Percentiles rank a stretch among this genome's conserved stretches.
Evolutionary conservation across 2,113 vertebrate species (phyloP).

Genomic region (Seriola dumerili): DNA sequence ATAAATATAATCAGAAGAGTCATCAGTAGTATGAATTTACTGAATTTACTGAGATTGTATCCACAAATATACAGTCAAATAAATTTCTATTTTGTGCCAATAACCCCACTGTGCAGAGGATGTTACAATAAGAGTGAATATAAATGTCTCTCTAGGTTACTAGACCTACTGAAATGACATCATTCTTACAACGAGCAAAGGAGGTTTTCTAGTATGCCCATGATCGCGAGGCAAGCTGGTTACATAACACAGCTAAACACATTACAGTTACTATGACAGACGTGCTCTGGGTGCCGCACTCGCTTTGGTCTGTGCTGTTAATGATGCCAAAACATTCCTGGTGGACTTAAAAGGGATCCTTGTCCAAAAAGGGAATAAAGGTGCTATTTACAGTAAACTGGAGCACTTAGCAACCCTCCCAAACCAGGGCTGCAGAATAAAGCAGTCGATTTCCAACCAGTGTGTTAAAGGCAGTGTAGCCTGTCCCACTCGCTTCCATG

Average conservation of each 20-base stretch:
- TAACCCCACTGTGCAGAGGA: background rate
- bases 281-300: constrained; percentile 33
- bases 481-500: constrained; percentile 58
- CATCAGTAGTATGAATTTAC: background rate
- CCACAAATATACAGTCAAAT: background rate
- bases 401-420: constrained; percentile 26
- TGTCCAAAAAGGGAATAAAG: background rate
- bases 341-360: constrained; percentile 42
- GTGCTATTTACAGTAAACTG: constrained; percentile 56
- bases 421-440: constrained; percentile 21
- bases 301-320: constrained; percentile 8
- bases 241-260: constrained; percentile 52
- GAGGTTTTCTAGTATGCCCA: constrained; percentile 19
- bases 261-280: constrained; percentile 32
- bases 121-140: background rate
- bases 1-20: background rate
- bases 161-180: constrained; percentile 34
- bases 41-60: background rate
- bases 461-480: constrained; percentile 8
- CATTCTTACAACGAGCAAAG: constrained; percentile 13
- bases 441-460: constrained; percentile 10
- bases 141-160: constrained; percentile 3
- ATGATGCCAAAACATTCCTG: constrained; percentile 48
- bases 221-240: constrained; percentile 31
- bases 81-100: background rate